phyloP scores from a whole-genome alignment of 2,797 vertebrate genomes.

The Sebastiscus albofasciatus region DNA sequence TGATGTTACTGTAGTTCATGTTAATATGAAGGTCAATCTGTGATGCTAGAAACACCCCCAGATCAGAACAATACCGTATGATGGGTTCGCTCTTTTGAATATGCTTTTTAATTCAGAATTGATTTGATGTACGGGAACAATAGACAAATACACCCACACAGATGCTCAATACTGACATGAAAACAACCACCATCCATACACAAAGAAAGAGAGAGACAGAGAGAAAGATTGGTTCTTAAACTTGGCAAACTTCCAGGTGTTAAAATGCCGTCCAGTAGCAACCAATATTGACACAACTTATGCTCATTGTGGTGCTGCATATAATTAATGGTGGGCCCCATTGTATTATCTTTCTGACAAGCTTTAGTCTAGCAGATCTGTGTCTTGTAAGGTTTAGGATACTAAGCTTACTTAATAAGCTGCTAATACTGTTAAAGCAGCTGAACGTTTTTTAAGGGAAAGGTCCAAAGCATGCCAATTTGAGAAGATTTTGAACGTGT shows the following conservation, averaged over 20 bases:
- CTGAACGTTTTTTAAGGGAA: not conserved
- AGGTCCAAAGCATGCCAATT: not conserved
- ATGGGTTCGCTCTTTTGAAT: not conserved
- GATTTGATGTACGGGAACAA: not conserved
- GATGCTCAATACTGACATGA: not conserved
- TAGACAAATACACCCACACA: not conserved
- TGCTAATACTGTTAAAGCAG: not conserved
- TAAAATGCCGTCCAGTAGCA: not conserved
- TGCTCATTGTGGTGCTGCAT: slow-evolving; percentile 2
- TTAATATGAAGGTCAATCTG: slow-evolving; percentile 12
- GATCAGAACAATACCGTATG: not conserved
- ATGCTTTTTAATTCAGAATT: not conserved
- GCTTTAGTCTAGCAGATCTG: not conserved
- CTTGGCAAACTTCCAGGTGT: slow-evolving; percentile 7
- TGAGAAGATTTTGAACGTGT: not conserved
- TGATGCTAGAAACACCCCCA: not conserved
- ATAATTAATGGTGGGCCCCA: not conserved
- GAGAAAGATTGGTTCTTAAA: not conserved
- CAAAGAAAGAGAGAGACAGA: not conserved
- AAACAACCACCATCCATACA: not conserved
- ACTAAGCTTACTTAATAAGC: not conserved
- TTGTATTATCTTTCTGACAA: not conserved
- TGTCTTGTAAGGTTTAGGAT: not conserved
- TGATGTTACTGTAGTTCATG: not conserved
- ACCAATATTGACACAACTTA: not conserved